Percentiles rank a stretch among this genome's conserved stretches.
These are phyloP conservation scores for Pachyseris speciosa DNA, from an alignment of 64 coral and sea anemone genomes.

Conservation along the genomic window DNA sequence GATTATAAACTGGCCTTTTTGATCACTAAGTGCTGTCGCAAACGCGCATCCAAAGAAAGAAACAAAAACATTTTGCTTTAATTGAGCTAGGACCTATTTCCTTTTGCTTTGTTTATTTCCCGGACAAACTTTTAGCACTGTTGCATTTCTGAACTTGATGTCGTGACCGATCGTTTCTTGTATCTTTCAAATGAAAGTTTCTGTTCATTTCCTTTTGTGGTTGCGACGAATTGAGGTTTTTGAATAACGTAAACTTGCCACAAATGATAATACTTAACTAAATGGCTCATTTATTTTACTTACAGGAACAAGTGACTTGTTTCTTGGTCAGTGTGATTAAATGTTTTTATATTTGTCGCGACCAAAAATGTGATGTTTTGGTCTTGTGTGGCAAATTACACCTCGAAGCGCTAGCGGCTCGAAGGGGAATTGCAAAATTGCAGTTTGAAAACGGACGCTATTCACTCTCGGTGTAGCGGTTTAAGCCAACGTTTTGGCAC, in stretches of 20 bases:
- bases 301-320: background rate
- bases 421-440: background rate
- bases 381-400: background rate
- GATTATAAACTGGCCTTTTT: background rate
- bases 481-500: background rate
- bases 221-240: background rate
- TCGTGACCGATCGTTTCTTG: background rate
- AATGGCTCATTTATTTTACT: conserved; percentile 19
- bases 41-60: conserved; percentile 12
- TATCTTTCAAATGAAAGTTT: background rate
- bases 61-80: background rate
- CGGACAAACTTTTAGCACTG: background rate
- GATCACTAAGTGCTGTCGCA: background rate
- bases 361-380: background rate
- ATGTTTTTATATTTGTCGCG: background rate
- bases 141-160: background rate
- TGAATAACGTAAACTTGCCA: background rate
- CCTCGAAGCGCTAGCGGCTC: background rate
- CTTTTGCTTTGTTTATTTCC: background rate
- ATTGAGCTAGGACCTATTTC: background rate
- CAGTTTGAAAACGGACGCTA: background rate
- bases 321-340: background rate
- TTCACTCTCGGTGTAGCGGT: background rate
- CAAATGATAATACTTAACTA: background rate
- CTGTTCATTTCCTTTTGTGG: conserved; percentile 23